phyloP scores from a whole-genome alignment of 1,140 invertebrate genomes.

The Penaeus chinensis region DNA sequence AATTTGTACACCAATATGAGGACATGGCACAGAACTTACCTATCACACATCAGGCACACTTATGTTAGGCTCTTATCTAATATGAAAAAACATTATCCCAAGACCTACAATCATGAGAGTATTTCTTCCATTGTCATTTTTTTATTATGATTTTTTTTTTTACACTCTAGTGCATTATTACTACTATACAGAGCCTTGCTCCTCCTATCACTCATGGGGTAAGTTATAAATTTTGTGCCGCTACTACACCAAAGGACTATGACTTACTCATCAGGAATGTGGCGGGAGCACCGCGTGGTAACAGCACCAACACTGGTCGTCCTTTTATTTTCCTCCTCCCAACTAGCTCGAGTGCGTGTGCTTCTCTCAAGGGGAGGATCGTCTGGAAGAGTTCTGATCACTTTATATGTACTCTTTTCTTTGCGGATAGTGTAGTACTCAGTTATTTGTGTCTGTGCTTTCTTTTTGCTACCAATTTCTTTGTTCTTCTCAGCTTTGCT shows the following conservation, averaged over 20 bases:
- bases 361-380: conserved; percentile 39
- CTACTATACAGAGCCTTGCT: conserved; percentile 11
- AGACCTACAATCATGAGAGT: conserved; percentile 5
- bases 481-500: conserved; percentile 38
- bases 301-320: conserved; percentile 22
- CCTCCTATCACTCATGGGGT: neutral
- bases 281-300: conserved; percentile 43
- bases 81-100: conserved; percentile 14
- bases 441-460: conserved; percentile 55
- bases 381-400: conserved; percentile 52
- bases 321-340: conserved; percentile 24
- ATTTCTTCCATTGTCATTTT: too few relatives aligned
- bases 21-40: conserved; percentile 51
- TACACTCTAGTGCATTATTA: neutral
- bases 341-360: conserved; percentile 19
- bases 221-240: conserved; percentile 3
- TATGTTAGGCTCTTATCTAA: conserved; percentile 24
- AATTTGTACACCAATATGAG: conserved; percentile 55
- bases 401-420: conserved; percentile 55
- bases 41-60: conserved; percentile 44
- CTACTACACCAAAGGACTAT: conserved; percentile 8
- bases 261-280: conserved; percentile 39
- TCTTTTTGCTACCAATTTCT: conserved; percentile 31
- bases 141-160: neutral
- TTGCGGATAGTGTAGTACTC: conserved; percentile 54